Percentiles rank a stretch among this genome's conserved stretches.
These are phyloP conservation scores for Mirounga angustirostris DNA, from an alignment of 2,113 vertebrate genomes.

Conservation along the genomic window DNA sequence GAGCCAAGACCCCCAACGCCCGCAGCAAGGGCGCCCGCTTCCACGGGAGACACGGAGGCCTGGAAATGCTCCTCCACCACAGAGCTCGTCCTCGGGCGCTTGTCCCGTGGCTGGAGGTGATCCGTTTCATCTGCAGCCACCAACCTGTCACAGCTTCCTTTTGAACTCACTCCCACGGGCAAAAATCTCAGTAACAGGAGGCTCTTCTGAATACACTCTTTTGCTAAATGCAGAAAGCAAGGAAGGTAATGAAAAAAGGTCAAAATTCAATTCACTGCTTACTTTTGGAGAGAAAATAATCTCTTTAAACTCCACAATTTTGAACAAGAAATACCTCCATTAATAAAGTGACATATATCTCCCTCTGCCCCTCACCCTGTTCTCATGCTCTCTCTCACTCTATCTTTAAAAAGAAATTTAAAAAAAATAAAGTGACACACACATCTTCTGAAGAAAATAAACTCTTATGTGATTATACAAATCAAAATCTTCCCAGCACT, in stretches of 20 bases:
- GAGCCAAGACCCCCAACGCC: conserved; percentile 39
- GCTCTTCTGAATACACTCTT: conserved; percentile 95
- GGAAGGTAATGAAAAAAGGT: not conserved
- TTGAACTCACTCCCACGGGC: conserved; percentile 83
- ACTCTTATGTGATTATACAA: conserved; percentile 5
- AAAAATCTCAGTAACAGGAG: conserved; percentile 93
- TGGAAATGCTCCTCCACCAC: conserved; percentile 92
- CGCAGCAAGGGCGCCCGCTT: not conserved
- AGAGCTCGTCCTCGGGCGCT: conserved; percentile 82
- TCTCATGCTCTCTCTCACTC: not conserved
- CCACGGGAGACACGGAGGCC: conserved; percentile 73
- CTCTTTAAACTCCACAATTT: conserved; percentile 8
- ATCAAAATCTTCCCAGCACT: not conserved
- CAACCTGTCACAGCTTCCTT: conserved; percentile 74
- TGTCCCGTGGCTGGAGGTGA: conserved; percentile 70
- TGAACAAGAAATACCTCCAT: conserved; percentile 8
- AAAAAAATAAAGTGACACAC: not conserved
- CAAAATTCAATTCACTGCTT: conserved; percentile 43
- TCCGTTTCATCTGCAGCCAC: conserved; percentile 72
- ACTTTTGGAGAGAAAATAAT: conserved; percentile 47
- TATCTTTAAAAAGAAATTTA: too few species aligned
- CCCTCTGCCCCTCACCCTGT: not conserved
- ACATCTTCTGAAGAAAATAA: not conserved
- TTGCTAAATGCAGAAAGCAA: conserved; percentile 88
- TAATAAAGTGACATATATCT: not conserved